phyloP scores from a whole-genome alignment of 92 coral and sea anemone species.

The Palythoa heliodiscus region DNA sequence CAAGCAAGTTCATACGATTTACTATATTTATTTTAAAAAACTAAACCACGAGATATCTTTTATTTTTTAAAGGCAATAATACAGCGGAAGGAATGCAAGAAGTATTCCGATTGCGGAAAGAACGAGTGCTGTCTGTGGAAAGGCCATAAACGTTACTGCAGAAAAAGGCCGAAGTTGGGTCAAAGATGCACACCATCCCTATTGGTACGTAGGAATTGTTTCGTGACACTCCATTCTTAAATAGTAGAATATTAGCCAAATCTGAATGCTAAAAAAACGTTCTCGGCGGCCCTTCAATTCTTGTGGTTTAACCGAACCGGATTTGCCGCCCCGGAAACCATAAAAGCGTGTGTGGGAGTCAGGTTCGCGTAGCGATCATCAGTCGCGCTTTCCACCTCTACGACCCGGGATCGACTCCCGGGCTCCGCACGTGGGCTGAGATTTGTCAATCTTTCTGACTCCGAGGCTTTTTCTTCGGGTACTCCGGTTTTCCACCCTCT shows the following conservation, averaged over 20 bases:
- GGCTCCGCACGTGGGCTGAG: too few species aligned
- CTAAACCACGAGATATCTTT: not conserved
- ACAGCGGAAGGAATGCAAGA: slow-evolving; percentile 21
- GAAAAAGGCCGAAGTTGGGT: slow-evolving; percentile 20
- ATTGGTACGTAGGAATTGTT: slow-evolving; percentile 6
- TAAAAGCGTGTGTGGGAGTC: too few species aligned
- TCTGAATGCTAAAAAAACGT: not conserved
- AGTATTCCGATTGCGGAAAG: slow-evolving; percentile 4
- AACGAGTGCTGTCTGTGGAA: slow-evolving; percentile 35
- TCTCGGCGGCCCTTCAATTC: too few species aligned
- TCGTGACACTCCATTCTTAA: not conserved
- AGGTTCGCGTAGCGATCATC: too few species aligned
- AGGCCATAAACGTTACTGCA: slow-evolving; percentile 25
- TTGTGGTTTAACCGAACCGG: too few species aligned
- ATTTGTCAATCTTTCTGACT: too few species aligned
- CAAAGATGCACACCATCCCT: slow-evolving; percentile 34
- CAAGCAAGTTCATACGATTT: too few species aligned
- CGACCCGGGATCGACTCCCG: too few species aligned
- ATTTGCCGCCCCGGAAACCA: too few species aligned
- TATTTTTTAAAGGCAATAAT: not conserved
- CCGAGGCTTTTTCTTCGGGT: too few species aligned
- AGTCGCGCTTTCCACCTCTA: too few species aligned
- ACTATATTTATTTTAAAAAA: not conserved
- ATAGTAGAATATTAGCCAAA: not conserved
- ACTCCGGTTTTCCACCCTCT: too few species aligned